Evolutionary conservation across 2,797 vertebrate genomes (phyloP).

Genomic region (Coregonus sp.): DNA sequence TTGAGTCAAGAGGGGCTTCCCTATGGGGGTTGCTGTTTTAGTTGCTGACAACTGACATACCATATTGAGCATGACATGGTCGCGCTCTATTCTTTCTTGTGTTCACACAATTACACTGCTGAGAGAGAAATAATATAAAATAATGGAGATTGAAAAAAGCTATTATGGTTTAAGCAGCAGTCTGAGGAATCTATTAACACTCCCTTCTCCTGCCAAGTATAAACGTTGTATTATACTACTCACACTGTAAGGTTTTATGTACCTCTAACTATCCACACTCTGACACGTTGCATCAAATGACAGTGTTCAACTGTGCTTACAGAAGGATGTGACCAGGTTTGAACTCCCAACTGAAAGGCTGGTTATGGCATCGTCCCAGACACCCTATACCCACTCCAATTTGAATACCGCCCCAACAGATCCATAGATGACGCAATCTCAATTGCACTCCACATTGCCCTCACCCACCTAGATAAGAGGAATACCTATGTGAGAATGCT

Average conservation of each 20-base stretch:
- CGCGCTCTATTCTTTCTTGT: background rate
- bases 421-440: too few species aligned
- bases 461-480: too few species aligned
- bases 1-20: background rate
- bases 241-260: background rate
- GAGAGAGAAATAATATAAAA: constrained; percentile 3
- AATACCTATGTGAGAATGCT: too few species aligned
- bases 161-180: constrained; percentile 7
- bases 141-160: constrained; percentile 11
- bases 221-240: background rate
- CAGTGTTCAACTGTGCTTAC: too few species aligned
- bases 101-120: too few species aligned
- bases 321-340: too few species aligned
- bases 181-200: constrained; percentile 22
- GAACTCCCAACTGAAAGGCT: too few species aligned
- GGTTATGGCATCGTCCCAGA: too few species aligned
- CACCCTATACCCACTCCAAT: too few species aligned
- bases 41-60: background rate
- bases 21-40: background rate
- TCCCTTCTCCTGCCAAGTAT: constrained; percentile 4
- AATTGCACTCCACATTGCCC: too few species aligned
- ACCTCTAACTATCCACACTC: background rate
- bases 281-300: background rate
- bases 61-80: background rate
- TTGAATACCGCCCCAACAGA: too few species aligned